Base-by-base conservation (phyloP, 2,797 vertebrate genomes). In the Sciaenops ocellatus region DNA sequence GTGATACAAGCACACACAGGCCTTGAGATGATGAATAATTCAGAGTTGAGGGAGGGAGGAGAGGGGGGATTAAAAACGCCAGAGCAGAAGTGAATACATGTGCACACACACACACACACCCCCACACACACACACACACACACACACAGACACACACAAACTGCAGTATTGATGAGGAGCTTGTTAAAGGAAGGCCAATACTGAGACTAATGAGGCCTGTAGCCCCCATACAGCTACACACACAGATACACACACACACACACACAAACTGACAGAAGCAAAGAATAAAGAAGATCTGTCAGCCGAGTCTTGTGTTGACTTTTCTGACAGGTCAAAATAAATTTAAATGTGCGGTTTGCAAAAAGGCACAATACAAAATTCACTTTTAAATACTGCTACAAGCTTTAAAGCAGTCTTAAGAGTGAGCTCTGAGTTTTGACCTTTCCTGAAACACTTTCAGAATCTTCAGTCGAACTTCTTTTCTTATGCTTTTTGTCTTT, bases 21-120 rank as follows among this genome's bases (percentile, higher is more conserved):
- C 89, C 84, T 84, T 41, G 20, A 22, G 86, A 91, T 95, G 69
- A 94, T 99, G 62, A 96, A 99, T 99, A 95, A 99, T 99, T 98
- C 73, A 99, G 92, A 78, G 60, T 57, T 18, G 60, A 87, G 80
- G 89, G 94, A 78, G 87, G 82, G 88, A 86, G 15, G 87, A 82
- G 88, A 86, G 15, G 38, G 26, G n/a, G 50, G 50, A 96, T 93
- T 95, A 87, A 91, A 92, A 92, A 93, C 82, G 54, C 73, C 65
- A 26, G 87, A 86, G 92, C 83, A 65, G 47, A 73, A 47, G 22
- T 12, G 1, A 65, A 51, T 28, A n/a, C 55, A 48, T 18, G 17
- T 24, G 18, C 54, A 74, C 56, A 55, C n/a, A 56, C 13, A 63
- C 73, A 44, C 44, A 63, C 2, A 38, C 34, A 38, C 8, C 8